phyloP scores from a whole-genome alignment of 2,113 vertebrate species.

The Trichechus manatus region DNA sequence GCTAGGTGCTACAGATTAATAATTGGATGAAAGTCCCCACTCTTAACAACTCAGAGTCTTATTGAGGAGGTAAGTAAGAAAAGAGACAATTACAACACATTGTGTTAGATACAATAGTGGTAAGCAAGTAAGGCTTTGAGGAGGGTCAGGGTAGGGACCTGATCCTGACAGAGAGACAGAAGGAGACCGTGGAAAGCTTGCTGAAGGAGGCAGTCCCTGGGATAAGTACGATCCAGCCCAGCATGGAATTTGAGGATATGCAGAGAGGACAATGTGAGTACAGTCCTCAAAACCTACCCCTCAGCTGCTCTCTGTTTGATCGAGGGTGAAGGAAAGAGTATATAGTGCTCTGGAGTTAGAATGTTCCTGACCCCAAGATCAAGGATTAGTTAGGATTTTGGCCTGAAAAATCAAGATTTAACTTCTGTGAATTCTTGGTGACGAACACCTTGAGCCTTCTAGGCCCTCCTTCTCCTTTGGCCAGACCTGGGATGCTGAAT shows the following conservation, averaged over 20 bases:
- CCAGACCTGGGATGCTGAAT: slow-evolving; percentile 14
- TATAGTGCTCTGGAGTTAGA: not conserved
- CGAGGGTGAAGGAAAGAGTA: not conserved
- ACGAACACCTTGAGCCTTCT: not conserved
- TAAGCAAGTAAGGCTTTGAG: not conserved
- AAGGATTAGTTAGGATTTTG: slow-evolving; percentile 17
- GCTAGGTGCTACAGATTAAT: not conserved
- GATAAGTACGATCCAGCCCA: not conserved
- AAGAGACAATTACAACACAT: not conserved
- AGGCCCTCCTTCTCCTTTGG: not conserved
- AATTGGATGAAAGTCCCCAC: not conserved
- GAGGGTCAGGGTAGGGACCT: not conserved
- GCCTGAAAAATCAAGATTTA: not conserved
- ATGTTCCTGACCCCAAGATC: not conserved
- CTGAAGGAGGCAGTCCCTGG: not conserved
- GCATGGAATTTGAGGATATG: accelerated
- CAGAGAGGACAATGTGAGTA: not conserved
- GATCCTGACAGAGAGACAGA: not conserved
- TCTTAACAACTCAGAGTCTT: not conserved
- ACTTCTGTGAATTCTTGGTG: not conserved
- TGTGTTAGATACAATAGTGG: not conserved
- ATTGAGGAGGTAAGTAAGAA: not conserved
- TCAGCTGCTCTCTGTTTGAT: not conserved
- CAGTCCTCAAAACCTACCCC: not conserved
- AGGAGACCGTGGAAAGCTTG: not conserved